phyloP scores from a whole-genome alignment of 2,113 vertebrate species.

The Oxyruncus cristatus region DNA sequence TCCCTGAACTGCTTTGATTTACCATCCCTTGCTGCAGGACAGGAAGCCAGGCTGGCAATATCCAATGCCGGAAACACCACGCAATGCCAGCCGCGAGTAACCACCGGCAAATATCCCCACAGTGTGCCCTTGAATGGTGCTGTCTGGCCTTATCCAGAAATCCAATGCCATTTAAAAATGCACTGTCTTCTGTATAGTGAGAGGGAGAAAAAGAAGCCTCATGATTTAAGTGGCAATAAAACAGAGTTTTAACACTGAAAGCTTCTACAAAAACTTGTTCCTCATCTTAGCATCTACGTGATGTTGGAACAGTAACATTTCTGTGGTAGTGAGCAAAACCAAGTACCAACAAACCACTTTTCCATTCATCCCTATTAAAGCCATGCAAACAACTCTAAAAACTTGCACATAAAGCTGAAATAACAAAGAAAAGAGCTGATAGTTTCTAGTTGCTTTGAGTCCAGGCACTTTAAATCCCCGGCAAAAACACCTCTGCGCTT shows the following conservation, averaged over 20 bases:
- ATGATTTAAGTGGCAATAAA: neutral
- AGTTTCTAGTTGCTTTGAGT: neutral
- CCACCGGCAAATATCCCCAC: neutral
- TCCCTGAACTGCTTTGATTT: slow-evolving; percentile 18
- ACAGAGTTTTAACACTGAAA: neutral
- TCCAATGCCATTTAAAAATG: neutral
- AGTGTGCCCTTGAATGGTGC: neutral
- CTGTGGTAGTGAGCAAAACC: neutral
- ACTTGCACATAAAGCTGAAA: neutral
- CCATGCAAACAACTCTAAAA: neutral
- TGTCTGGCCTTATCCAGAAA: neutral
- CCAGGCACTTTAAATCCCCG: neutral
- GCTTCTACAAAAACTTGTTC: neutral
- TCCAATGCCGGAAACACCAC: neutral
- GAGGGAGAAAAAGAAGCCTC: neutral
- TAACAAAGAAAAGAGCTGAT: neutral
- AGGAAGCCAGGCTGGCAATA: neutral
- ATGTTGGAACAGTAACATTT: neutral
- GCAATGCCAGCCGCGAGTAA: neutral
- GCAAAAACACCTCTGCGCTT: neutral
- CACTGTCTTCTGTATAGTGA: neutral
- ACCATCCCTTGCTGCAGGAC: neutral
- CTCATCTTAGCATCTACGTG: neutral
- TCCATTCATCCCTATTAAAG: neutral
- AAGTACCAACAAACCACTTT: neutral